Evolutionary conservation across 2,113 vertebrate genomes (phyloP), one percentile per base, ranked within the genome.

Genomic region (Protobothrops mucrosquamatus): DNA sequence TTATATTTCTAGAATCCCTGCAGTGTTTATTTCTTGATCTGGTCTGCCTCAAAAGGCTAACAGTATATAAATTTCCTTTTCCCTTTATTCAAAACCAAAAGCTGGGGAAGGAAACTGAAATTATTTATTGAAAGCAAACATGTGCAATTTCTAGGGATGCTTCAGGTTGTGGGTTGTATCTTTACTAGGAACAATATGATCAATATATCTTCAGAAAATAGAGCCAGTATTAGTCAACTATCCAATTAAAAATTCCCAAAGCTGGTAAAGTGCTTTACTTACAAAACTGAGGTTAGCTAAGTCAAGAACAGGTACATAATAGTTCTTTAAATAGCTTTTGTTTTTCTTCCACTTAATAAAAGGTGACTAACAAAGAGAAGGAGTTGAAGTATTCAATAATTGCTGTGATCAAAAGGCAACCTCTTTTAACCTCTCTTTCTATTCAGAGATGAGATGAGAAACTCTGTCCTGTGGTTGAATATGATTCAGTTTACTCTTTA

Each of bases 141-240:
- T 20, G 69, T 34, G 69, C n/a, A 34, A 7, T 74, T 34, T 74
- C 14, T 81, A 86, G 74, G 39, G 85, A 87, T 86, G 46, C 46
- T 89, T 89, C 89, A 23, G 59, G 59, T 89, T 85, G 54, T 51
- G 39, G 24, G n/a, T 34, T 86, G 29, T 86, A 51, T 89, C 54
- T 86, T 46, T 39, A 89, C 74, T 61, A 56, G 56, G 92, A 93
- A 85, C 87, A 81, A 61, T 26, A 56, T 56, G 86, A 93, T 93
- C 74, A 90, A 93, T 90, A 90, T 23, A 20, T 18, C 69, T 52
- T 29, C 88, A 90, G 92, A 90, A 90, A 93, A 93, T 61, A 93
- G 46, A 18, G 56, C 88, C 48, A 74, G 92, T 22, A n/a, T 93
- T 93, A 18, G 3, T 23, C 52, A 56, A 56, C n/a, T 52, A 46